A percentile compares a stretch with the other conserved stretches of the same genome.
These are phyloP conservation scores for Clarias batrachus DNA, from an alignment of 2,113 vertebrate genomes.

Conservation along the genomic window DNA sequence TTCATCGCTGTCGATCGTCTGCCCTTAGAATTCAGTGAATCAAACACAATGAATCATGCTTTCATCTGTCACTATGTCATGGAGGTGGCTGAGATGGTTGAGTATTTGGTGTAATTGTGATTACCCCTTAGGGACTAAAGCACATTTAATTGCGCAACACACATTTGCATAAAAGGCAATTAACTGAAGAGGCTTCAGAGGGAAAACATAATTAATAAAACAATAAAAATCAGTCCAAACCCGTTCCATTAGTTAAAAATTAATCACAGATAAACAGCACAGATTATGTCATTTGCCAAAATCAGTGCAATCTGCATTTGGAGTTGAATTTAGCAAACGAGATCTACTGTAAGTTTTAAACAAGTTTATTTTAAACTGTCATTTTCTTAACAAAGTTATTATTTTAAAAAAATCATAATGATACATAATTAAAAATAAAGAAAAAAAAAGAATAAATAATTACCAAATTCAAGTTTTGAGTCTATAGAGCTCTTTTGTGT, in stretches of 20 bases:
- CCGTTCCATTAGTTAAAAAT: background rate
- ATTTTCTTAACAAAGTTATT: background rate
- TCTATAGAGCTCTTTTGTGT: too few relatives aligned
- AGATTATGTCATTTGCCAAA: background rate
- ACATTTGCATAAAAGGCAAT: background rate
- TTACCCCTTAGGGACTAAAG: background rate
- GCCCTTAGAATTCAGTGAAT: background rate
- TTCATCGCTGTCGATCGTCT: background rate
- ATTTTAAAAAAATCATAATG: background rate
- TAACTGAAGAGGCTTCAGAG: too few relatives aligned
- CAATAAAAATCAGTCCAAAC: background rate
- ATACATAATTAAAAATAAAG: too few relatives aligned
- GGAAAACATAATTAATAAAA: background rate
- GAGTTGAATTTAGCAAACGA: background rate
- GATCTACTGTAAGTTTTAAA: background rate
- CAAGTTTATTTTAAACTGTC: background rate
- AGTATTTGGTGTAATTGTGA: background rate
- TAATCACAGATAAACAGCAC: background rate
- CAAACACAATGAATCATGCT: background rate
- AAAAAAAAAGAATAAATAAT: background rate
- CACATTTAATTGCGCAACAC: background rate
- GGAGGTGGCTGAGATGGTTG: background rate
- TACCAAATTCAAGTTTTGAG: background rate
- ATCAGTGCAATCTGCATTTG: background rate
- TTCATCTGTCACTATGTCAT: background rate